Evolutionary conservation across 2,113 vertebrate species (phyloP).

Genomic region (Lipotes vexillifer): DNA sequence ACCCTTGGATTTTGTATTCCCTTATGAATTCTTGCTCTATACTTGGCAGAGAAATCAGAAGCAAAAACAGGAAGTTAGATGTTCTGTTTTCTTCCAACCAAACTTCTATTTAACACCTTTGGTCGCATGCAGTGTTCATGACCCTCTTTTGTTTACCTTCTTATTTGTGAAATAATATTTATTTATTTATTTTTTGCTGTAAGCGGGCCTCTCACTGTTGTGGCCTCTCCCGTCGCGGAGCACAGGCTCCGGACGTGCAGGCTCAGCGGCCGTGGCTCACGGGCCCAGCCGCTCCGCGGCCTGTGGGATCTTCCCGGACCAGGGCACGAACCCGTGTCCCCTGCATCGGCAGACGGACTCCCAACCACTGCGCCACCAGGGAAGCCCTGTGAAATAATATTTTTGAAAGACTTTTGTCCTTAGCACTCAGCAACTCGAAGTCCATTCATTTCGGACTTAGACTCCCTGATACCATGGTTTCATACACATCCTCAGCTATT

Average conservation of each 20-base stretch:
- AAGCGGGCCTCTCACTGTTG: too few relatives aligned
- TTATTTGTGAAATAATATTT: conserved; percentile 8
- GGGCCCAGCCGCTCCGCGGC: too few relatives aligned
- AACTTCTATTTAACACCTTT: background rate
- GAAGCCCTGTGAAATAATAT: background rate
- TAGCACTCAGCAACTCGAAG: background rate
- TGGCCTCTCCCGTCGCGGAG: too few relatives aligned
- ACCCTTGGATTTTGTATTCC: conserved; percentile 12
- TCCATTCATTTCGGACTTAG: background rate
- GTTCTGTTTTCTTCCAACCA: background rate
- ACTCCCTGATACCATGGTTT: background rate
- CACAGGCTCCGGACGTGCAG: too few relatives aligned
- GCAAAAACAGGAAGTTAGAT: background rate
- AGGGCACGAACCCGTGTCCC: too few relatives aligned
- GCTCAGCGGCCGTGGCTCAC: too few relatives aligned
- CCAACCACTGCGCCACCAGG: too few relatives aligned
- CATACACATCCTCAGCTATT: background rate
- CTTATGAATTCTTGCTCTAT: background rate
- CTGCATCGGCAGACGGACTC: too few relatives aligned
- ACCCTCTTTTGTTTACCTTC: background rate
- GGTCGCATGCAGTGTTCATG: background rate
- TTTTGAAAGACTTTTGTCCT: background rate
- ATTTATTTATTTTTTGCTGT: too few relatives aligned
- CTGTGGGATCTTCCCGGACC: too few relatives aligned
- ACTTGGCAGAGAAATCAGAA: conserved; percentile 37